phyloP scores from a whole-genome alignment of 2,888 invertebrate species.

The Aleiodes testaceus region DNA sequence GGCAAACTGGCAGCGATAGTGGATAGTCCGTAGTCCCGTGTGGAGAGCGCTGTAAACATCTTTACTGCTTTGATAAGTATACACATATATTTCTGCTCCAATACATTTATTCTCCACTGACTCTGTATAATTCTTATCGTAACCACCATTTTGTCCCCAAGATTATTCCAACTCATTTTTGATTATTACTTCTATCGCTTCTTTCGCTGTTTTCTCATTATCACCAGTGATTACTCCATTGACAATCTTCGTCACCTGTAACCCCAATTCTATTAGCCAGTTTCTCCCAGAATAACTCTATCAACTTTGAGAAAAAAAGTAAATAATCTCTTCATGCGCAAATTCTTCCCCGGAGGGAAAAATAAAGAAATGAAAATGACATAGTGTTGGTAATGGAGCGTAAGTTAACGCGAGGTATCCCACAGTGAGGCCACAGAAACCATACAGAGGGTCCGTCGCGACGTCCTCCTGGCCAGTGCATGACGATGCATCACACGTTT shows the following conservation, averaged over 20 bases:
- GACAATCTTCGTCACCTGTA: background rate
- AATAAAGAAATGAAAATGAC: constrained; percentile 16
- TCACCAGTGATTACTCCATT: background rate
- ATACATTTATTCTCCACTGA: constrained; percentile 45
- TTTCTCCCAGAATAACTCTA: too few relatives aligned
- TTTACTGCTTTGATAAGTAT: constrained; percentile 68
- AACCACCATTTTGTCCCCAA: constrained; percentile 65
- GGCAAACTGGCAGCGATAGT: constrained; percentile 58
- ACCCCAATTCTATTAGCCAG: background rate
- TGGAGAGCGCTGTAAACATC: constrained; percentile 69
- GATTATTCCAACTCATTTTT: constrained; percentile 62
- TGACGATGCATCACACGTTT: constrained; percentile 75
- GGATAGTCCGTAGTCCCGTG: constrained; percentile 62
- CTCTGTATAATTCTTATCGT: constrained; percentile 56
- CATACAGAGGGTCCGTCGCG: constrained; percentile 55
- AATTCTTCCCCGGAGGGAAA: background rate
- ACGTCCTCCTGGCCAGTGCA: constrained; percentile 61
- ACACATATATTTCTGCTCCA: constrained; percentile 44
- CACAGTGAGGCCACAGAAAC: constrained; percentile 61
- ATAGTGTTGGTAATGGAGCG: constrained; percentile 59
- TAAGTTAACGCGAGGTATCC: constrained; percentile 66
- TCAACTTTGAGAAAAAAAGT: too few relatives aligned
- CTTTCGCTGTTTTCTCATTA: background rate
- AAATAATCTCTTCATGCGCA: too few relatives aligned
- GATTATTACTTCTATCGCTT: background rate